Base-by-base conservation (phyloP, 2,113 vertebrate genomes). In the Eudorcas thomsonii region DNA sequence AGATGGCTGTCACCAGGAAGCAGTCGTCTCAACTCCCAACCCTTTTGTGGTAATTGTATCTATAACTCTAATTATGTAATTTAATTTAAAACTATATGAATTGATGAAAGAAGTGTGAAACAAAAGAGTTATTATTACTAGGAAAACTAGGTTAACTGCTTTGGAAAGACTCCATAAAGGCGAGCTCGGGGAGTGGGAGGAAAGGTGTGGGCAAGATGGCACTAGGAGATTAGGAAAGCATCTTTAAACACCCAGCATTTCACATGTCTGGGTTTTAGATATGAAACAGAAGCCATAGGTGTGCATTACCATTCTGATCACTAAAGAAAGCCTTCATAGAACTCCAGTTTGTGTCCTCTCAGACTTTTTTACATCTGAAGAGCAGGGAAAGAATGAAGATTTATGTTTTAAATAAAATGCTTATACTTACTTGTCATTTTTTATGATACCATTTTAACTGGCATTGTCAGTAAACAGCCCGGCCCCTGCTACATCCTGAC, bases 1-100 rank as follows among this genome's bases (percentile, higher is more conserved):
- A 67, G 14, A 14, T 0, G 4, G 45, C 43, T 5, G 1, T 60
- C 91, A 57, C 19, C 54, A 62, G 87, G 60, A 39, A 62, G 62
- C 48, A 77, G 48, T 59, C 48, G 2, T 3, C 10, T 71, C 55
- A 62, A 36, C 81, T 93, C 60, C 59, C 92, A 67, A 21, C 33
- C 15, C 54, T 92, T 54, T 7, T 3, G n/a, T 21, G 43, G 59
- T 43, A 45, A 64, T 36, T 60, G 4, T 84, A 62, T 84, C 92
- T 94, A 54, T 62, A 81, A 83, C 21, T 92, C 30, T 96, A 92
- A 95, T 88, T 81, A 90, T 1, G 14, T 28, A 82, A 88, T 55
- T 96, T 95, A 71, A 97, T 93, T 86, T 94, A 67, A 90, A 97
- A 97, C 59, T 92, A 17, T 25, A 43, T 25, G 85, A 96, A 83